These are phyloP conservation scores for Cirrhinus molitorella DNA, from an alignment of 2,797 vertebrate species.

Conservation along the genomic window DNA sequence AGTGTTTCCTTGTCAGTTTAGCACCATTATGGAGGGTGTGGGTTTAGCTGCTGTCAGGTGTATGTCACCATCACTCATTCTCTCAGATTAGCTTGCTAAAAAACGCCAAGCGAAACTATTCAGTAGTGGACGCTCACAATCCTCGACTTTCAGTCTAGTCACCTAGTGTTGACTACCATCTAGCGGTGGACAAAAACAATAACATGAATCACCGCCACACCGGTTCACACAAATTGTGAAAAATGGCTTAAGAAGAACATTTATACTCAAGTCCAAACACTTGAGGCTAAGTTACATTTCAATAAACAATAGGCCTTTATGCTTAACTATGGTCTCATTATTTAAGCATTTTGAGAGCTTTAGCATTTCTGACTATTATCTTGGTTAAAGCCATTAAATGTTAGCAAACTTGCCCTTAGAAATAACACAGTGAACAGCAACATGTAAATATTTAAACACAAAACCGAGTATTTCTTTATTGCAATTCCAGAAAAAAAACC, in stretches of 20 bases:
- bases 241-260: too few relatives aligned
- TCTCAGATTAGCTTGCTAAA: conserved; percentile 54
- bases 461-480: conserved; percentile 27
- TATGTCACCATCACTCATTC: conserved; percentile 55
- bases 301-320: neutral
- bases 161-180: conserved; percentile 25
- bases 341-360: neutral
- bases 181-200: conserved; percentile 11
- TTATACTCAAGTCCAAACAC: too few relatives aligned
- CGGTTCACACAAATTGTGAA: too few relatives aligned
- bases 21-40: conserved; percentile 58
- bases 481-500: conserved; percentile 13
- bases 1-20: conserved; percentile 58
- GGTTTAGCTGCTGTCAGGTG: conserved; percentile 60
- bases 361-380: neutral
- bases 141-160: neutral
- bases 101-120: conserved; percentile 10
- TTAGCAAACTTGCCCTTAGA: neutral
- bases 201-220: neutral
- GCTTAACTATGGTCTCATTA: too few relatives aligned
- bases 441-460: neutral
- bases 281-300: neutral
- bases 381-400: neutral
- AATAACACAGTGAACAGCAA: neutral
- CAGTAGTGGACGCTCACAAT: neutral